A percentile compares a stretch with the other conserved stretches of the same genome.
Evolutionary conservation across 2,888 invertebrate genomes (phyloP).

Genomic region (Sarcophaga variegata): DNA sequence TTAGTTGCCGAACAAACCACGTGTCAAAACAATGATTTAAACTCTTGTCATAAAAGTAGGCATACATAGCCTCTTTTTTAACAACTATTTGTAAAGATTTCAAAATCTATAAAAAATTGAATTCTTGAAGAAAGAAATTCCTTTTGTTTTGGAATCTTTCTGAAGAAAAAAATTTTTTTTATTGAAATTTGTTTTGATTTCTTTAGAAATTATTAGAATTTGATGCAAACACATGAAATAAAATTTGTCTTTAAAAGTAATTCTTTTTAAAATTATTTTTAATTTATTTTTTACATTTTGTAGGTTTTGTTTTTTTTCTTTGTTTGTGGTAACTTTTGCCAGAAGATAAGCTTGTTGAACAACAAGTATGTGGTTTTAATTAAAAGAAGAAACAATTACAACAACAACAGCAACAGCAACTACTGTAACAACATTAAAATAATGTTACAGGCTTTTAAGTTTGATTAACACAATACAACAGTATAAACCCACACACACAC

Average conservation of each 20-base stretch:
- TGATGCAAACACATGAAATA: neutral
- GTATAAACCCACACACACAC: neutral
- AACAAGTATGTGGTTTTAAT: conserved; percentile 17
- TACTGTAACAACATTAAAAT: neutral
- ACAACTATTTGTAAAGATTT: too few species aligned
- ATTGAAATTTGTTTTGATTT: neutral
- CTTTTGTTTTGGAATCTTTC: neutral
- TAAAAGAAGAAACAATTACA: neutral
- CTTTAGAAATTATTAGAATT: neutral
- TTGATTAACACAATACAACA: conserved; percentile 2
- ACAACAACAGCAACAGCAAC: neutral
- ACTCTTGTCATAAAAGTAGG: too few species aligned
- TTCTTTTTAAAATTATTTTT: neutral
- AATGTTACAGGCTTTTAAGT: conserved; percentile 18
- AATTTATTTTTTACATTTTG: neutral
- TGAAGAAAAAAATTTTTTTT: neutral
- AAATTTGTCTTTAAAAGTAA: neutral
- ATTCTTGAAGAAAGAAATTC: neutral
- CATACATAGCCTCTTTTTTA: too few species aligned
- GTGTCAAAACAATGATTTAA: too few species aligned
- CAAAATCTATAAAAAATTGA: too few species aligned
- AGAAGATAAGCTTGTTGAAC: conserved; percentile 3
- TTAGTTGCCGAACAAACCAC: too few species aligned
- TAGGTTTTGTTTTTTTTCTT: neutral
- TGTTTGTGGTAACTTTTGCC: conserved; percentile 1